Evolutionary conservation across 1,140 invertebrate genomes (phyloP).

Genomic region (Caenorhabditis elegans): DNA sequence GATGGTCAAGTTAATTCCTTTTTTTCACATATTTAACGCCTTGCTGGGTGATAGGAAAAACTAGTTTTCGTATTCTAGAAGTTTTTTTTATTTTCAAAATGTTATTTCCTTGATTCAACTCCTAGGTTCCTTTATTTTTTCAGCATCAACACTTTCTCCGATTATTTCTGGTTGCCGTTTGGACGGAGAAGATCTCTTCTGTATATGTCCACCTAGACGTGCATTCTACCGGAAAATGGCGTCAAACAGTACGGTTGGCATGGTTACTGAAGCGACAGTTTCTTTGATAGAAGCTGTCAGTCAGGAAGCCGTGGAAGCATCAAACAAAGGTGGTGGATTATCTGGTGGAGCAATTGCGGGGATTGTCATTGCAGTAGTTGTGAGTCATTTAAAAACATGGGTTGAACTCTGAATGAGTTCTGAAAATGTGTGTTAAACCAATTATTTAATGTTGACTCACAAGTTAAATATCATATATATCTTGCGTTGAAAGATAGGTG

Average conservation of each 20-base stretch:
- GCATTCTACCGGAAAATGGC: neutral
- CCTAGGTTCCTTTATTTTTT: neutral
- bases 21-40: neutral
- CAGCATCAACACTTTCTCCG: slow-evolving; percentile 35
- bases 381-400: slow-evolving; percentile 45
- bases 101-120: too few relatives aligned
- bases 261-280: neutral
- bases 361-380: slow-evolving; percentile 57
- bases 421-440: too few relatives aligned
- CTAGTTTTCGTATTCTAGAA: neutral
- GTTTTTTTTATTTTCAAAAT: neutral
- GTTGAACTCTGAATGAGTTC: too few relatives aligned
- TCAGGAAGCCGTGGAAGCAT: neutral
- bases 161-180: slow-evolving; percentile 36
- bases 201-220: slow-evolving; percentile 37
- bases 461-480: too few relatives aligned
- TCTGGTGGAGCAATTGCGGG: slow-evolving; percentile 48
- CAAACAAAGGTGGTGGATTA: neutral
- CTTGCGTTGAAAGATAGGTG: too few relatives aligned
- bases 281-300: neutral
- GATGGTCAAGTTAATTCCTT: too few relatives aligned
- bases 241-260: neutral
- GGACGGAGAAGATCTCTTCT: slow-evolving; percentile 30
- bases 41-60: neutral
- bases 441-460: too few relatives aligned